Conservation (phyloP, 2,888 invertebrate genomes). For the Erebia aethiops region DNA sequence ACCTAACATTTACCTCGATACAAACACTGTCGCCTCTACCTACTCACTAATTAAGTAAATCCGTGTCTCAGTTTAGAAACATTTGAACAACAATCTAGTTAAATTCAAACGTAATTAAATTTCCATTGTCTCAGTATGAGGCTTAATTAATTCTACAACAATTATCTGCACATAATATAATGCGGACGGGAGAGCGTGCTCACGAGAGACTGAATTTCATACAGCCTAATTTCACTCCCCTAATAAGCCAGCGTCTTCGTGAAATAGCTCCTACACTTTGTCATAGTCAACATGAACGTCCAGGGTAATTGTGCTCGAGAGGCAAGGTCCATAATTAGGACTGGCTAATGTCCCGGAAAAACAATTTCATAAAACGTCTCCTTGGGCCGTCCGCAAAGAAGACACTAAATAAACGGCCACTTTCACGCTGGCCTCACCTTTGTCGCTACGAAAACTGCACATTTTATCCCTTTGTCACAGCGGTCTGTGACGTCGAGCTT, state of each 20-base stretch:
- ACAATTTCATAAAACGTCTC: constrained; percentile 81
- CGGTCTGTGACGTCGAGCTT: constrained; percentile 40
- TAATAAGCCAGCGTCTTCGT: constrained; percentile 64
- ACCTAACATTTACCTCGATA: background rate
- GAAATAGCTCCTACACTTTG: constrained; percentile 73
- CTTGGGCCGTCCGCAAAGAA: constrained; percentile 66
- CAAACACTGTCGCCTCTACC: background rate
- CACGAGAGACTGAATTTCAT: constrained; percentile 33
- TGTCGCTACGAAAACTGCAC: constrained; percentile 61
- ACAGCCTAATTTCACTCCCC: constrained; percentile 43
- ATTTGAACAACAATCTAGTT: constrained; percentile 19
- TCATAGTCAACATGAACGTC: constrained; percentile 76
- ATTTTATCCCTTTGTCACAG: constrained; percentile 48
- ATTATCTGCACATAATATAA: constrained; percentile 34
- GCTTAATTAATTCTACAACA: constrained; percentile 34
- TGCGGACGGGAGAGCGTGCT: constrained; percentile 27
- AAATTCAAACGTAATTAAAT: constrained; percentile 36
- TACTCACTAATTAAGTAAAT: constrained; percentile 13
- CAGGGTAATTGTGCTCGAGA: constrained; percentile 72
- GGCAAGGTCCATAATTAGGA: constrained; percentile 74
- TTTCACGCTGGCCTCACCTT: constrained; percentile 66
- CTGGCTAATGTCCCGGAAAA: constrained; percentile 79
- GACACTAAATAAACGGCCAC: constrained; percentile 75
- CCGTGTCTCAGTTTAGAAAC: constrained; percentile 4
- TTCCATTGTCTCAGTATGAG: constrained; percentile 29